Percentiles rank a stretch among this genome's conserved stretches.
Conservation (phyloP, 2,113 vertebrate species). For the Bubalus kerabau region DNA sequence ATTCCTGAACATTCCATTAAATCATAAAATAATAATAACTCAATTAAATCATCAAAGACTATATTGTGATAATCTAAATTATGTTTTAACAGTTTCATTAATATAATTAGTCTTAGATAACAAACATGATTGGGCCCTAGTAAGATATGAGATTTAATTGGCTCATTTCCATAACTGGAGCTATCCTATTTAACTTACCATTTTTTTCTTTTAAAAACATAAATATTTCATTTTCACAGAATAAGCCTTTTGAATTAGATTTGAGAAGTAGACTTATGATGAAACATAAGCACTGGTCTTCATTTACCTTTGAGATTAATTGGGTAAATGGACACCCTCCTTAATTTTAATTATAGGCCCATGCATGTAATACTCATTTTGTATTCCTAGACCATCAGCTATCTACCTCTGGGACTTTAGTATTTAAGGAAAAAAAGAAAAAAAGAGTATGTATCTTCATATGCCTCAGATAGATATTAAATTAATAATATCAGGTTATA, state of each 20-base stretch:
- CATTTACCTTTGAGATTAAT: slow-evolving; percentile 19
- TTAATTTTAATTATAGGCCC: slow-evolving; percentile 28
- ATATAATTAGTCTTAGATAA: slow-evolving; percentile 35
- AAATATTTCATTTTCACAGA: slow-evolving; percentile 38
- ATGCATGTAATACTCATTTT: slow-evolving; percentile 1
- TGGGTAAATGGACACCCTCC: not conserved
- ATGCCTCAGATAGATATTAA: not conserved
- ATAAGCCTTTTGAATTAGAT: slow-evolving; percentile 4
- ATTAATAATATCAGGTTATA: not conserved
- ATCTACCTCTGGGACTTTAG: not conserved
- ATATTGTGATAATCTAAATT: slow-evolving; percentile 52
- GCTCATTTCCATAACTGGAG: slow-evolving; percentile 26
- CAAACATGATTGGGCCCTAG: slow-evolving; percentile 39
- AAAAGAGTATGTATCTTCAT: not conserved
- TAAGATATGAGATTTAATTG: slow-evolving; percentile 57
- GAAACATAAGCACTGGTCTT: not conserved
- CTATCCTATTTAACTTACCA: slow-evolving; percentile 23
- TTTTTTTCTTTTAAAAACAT: slow-evolving; percentile 45
- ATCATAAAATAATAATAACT: slow-evolving; percentile 59
- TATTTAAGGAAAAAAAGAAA: not conserved
- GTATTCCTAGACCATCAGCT: not conserved
- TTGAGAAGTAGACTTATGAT: not conserved
- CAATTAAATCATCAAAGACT: slow-evolving; percentile 55
- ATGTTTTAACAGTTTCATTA: slow-evolving; percentile 38
- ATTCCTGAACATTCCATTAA: slow-evolving; percentile 38